Conservation (phyloP, 2,797 vertebrate genomes). For the Enteromius fasciolatus region DNA sequence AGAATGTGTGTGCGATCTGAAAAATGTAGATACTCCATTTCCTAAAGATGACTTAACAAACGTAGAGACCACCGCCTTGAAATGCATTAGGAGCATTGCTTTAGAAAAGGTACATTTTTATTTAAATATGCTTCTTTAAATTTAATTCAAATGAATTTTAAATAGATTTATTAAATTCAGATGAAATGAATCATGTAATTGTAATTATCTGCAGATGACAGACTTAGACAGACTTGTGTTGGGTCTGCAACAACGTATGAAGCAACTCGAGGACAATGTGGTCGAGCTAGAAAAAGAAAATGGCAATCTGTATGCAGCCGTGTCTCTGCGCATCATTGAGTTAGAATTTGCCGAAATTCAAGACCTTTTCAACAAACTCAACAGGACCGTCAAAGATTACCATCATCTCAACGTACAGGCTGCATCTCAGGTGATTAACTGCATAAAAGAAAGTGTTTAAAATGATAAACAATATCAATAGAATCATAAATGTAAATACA, state of each 20-base stretch:
- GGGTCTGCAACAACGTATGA: constrained; percentile 71
- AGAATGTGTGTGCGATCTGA: too few relatives aligned
- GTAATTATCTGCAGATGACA: constrained; percentile 55
- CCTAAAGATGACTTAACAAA: too few relatives aligned
- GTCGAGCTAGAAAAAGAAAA: constrained; percentile 72
- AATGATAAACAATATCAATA: too few relatives aligned
- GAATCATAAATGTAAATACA: too few relatives aligned
- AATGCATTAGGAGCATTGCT: too few relatives aligned
- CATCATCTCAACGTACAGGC: constrained; percentile 46
- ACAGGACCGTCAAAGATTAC: constrained; percentile 50
- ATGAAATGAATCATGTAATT: neutral
- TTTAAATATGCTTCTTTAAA: too few relatives aligned
- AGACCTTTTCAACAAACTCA: constrained; percentile 67
- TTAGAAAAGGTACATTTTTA: too few relatives aligned
- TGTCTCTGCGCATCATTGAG: constrained; percentile 73
- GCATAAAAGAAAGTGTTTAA: too few relatives aligned
- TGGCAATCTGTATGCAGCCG: constrained; percentile 64
- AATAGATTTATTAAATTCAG: too few relatives aligned
- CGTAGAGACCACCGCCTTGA: too few relatives aligned
- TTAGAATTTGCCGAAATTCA: constrained; percentile 72
- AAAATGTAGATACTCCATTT: too few relatives aligned
- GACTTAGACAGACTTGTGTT: constrained; percentile 66
- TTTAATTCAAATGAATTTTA: too few relatives aligned
- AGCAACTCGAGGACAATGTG: constrained; percentile 65
- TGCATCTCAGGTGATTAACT: constrained; percentile 66